Conservation (phyloP, 2,888 invertebrate species). For the Criorhina ranunculi region DNA sequence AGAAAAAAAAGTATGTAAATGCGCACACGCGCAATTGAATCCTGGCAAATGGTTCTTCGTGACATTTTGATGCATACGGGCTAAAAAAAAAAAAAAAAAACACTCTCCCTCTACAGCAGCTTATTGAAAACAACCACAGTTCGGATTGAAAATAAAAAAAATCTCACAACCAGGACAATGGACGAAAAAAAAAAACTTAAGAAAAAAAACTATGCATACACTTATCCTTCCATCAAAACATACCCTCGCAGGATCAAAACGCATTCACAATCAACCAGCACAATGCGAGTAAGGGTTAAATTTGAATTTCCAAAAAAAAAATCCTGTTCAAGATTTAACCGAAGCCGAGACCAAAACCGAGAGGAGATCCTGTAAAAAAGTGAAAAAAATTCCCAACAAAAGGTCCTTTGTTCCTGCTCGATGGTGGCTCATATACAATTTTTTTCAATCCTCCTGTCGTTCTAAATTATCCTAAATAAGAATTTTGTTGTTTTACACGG, state of each 20-base stretch:
- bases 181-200: slow-evolving; percentile 42
- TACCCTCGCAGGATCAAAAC: slow-evolving; percentile 66
- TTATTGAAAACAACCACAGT: slow-evolving; percentile 37
- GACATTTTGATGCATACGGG: slow-evolving; percentile 65
- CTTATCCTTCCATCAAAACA: slow-evolving; percentile 57
- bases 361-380: slow-evolving; percentile 38
- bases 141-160: slow-evolving; percentile 47
- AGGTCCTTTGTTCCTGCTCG: slow-evolving; percentile 56
- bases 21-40: slow-evolving; percentile 75
- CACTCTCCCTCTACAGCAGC: slow-evolving; percentile 12
- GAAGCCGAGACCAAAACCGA: too few species aligned
- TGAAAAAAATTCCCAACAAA: slow-evolving; percentile 64
- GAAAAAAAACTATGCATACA: slow-evolving; percentile 58
- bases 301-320: slow-evolving; percentile 64
- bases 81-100: slow-evolving; percentile 17
- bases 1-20: slow-evolving; percentile 65
- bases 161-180: slow-evolving; percentile 50
- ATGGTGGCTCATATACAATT: slow-evolving; percentile 52
- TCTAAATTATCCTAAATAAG: slow-evolving; percentile 44
- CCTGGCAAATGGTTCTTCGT: slow-evolving; percentile 72
- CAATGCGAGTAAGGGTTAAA: slow-evolving; percentile 74
- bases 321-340: slow-evolving; percentile 61
- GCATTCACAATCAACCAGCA: slow-evolving; percentile 65
- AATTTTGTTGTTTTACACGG: slow-evolving; percentile 58
- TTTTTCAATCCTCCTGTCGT: slow-evolving; percentile 43